A percentile compares a stretch with the other conserved stretches of the same genome.
phyloP scores from a whole-genome alignment of 2,888 invertebrate genomes.

The Tuberolachnus salignus region DNA sequence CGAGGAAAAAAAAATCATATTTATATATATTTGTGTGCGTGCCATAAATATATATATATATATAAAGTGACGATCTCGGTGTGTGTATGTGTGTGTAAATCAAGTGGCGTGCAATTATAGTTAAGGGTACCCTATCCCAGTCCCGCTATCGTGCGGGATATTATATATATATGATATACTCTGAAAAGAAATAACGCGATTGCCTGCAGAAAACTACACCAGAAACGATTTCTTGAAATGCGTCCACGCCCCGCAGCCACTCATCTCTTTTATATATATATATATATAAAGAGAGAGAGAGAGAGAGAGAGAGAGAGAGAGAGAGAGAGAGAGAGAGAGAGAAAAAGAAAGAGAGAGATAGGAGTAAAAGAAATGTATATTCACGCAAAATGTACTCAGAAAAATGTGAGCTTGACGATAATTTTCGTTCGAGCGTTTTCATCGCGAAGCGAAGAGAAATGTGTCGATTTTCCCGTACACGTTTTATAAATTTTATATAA shows the following conservation, averaged over 20 bases:
- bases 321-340: too few relatives aligned
- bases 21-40: not conserved
- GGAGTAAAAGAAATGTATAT: not conserved
- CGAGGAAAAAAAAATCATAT: not conserved
- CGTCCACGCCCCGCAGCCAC: too few relatives aligned
- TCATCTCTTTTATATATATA: not conserved
- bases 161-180: not conserved
- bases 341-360: too few relatives aligned
- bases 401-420: too few relatives aligned
- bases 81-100: slow-evolving; percentile 37
- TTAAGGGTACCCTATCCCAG: not conserved
- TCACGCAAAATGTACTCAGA: not conserved
- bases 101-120: slow-evolving; percentile 44
- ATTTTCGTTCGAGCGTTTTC: too few relatives aligned
- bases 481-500: too few relatives aligned
- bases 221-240: slow-evolving; percentile 1
- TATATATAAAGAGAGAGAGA: too few relatives aligned
- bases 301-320: too few relatives aligned
- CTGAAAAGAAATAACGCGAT: slow-evolving; percentile 5
- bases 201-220: not conserved
- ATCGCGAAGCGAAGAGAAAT: too few relatives aligned
- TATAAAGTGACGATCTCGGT: slow-evolving; percentile 24
- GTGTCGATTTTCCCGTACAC: too few relatives aligned
- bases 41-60: slow-evolving; percentile 20
- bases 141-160: not conserved